Percentiles rank a stretch among this genome's conserved stretches.
These are phyloP conservation scores for Promerops cafer DNA, from an alignment of 2,113 vertebrate genomes.

Conservation along the genomic window DNA sequence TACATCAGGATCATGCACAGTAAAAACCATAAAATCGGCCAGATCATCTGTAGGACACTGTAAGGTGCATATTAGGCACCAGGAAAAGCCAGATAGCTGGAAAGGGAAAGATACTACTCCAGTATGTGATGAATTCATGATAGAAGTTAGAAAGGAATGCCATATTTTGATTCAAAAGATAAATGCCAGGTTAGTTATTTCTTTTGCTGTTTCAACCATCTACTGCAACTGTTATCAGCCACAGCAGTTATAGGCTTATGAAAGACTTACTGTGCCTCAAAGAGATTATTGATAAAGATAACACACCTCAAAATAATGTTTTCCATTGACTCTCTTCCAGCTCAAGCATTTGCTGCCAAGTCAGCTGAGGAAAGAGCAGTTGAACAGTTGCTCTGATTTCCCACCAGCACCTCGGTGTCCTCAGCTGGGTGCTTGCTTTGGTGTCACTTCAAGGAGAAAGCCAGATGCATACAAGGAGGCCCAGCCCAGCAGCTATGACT, in stretches of 20 bases:
- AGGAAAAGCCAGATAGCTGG: neutral
- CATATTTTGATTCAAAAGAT: neutral
- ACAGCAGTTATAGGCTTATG: neutral
- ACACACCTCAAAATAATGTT: neutral
- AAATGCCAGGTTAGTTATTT: neutral
- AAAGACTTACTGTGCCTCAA: neutral
- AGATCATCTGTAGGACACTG: neutral
- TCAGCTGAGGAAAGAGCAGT: neutral
- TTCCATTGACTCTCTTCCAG: neutral
- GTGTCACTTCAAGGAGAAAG: neutral
- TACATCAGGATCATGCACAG: neutral
- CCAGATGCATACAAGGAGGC: neutral
- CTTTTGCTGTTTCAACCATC: neutral
- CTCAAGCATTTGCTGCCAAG: constrained; percentile 3
- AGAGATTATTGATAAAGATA: neutral
- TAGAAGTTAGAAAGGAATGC: neutral
- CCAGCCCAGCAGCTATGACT: neutral
- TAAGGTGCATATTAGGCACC: neutral
- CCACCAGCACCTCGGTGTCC: neutral
- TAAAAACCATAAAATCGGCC: neutral
- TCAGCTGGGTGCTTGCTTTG: neutral
- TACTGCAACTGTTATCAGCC: neutral
- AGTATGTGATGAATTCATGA: neutral
- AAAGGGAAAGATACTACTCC: neutral
- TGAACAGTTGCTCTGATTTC: neutral